Percentiles rank a stretch among this genome's conserved stretches.
Conservation (phyloP, 2,113 vertebrate genomes). For the Polypterus bichir region DNA sequence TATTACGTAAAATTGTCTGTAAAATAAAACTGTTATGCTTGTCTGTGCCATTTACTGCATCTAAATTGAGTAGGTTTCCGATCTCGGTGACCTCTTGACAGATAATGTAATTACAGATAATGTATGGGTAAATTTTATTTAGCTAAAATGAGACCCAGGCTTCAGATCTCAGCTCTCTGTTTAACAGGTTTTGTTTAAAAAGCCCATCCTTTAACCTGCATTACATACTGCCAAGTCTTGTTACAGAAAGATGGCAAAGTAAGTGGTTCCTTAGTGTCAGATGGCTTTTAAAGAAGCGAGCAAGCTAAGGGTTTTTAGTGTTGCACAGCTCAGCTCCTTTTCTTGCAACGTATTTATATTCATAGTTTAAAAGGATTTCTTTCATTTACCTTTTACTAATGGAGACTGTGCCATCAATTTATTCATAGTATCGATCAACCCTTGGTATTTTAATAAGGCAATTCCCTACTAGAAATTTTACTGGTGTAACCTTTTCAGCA, state of each 20-base stretch:
- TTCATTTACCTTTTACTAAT: constrained; percentile 30
- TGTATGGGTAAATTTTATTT: too few relatives aligned
- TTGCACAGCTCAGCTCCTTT: constrained; percentile 4
- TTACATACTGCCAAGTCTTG: neutral
- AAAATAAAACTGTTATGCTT: too few relatives aligned
- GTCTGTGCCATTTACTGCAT: too few relatives aligned
- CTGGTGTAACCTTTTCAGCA: too few relatives aligned
- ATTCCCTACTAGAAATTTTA: constrained; percentile 38
- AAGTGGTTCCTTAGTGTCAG: constrained; percentile 9
- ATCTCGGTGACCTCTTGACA: too few relatives aligned
- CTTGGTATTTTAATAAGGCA: constrained; percentile 24
- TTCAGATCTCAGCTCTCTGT: too few relatives aligned
- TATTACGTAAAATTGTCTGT: too few relatives aligned
- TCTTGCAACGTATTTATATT: constrained; percentile 13
- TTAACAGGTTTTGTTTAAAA: too few relatives aligned
- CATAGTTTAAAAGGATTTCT: constrained; percentile 25
- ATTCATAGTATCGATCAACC: constrained; percentile 31
- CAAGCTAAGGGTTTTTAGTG: constrained; percentile 7
- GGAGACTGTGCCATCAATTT: constrained; percentile 34
- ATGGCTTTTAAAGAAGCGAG: constrained; percentile 15
- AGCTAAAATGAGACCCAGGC: too few relatives aligned
- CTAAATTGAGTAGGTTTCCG: too few relatives aligned
- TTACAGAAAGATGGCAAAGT: neutral
- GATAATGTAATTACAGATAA: too few relatives aligned
- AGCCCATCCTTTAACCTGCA: neutral